Evolutionary conservation across 2,888 invertebrate genomes (phyloP).

Genomic region (Agrenia bidenticulata): DNA sequence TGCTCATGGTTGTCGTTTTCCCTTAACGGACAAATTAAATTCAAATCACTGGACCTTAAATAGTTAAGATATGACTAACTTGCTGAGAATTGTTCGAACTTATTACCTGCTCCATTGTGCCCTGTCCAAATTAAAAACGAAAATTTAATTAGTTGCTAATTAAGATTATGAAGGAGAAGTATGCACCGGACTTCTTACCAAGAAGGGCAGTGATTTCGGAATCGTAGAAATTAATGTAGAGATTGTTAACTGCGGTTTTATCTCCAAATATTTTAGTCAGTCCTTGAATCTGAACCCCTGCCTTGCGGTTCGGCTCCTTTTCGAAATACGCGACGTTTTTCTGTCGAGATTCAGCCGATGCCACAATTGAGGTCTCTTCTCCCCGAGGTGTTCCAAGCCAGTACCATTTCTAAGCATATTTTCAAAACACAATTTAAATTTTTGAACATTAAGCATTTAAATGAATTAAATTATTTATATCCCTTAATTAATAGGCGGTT

Average conservation of each 20-base stretch:
- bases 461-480: too few species aligned
- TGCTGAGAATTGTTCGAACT: too few species aligned
- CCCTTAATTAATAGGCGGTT: too few species aligned
- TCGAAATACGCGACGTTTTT: conserved; percentile 58
- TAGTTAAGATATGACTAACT: too few species aligned
- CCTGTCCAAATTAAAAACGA: conserved; percentile 3
- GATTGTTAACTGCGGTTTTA: conserved; percentile 66
- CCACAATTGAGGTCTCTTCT: conserved; percentile 2
- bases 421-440: background rate
- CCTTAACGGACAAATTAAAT: background rate
- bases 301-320: conserved; percentile 58
- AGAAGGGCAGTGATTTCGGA: conserved; percentile 83
- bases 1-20: conserved; percentile 70
- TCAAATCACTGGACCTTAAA: too few species aligned
- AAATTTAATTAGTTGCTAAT: background rate
- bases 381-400: conserved; percentile 55
- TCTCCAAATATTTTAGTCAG: conserved; percentile 64
- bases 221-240: conserved; percentile 73
- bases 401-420: conserved; percentile 54
- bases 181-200: conserved; percentile 58
- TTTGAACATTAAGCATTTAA: background rate
- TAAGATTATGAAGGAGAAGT: background rate
- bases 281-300: conserved; percentile 62
- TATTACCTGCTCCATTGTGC: conserved; percentile 78
- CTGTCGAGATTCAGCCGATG: conserved; percentile 49